Evolutionary conservation across 2,888 invertebrate species (phyloP).

Genomic region (Branchellion lobata): DNA sequence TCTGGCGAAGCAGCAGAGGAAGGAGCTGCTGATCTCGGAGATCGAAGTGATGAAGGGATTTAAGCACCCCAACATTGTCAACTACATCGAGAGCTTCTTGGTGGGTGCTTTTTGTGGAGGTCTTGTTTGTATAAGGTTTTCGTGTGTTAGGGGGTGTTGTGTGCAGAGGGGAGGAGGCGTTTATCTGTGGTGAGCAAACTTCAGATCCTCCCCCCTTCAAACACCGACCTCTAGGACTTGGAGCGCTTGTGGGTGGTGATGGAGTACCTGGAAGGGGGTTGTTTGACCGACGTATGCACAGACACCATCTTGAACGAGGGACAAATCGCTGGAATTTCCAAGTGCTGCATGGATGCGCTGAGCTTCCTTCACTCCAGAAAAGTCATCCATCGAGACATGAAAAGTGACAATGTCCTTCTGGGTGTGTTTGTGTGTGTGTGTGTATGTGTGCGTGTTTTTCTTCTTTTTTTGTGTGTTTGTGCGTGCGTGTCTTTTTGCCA

Average conservation of each 20-base stretch:
- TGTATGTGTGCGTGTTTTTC: slow-evolving; percentile 61
- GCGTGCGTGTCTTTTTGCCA: background rate
- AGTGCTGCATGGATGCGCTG: slow-evolving; percentile 80
- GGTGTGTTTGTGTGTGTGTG: slow-evolving; percentile 64
- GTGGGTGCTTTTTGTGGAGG: no score
- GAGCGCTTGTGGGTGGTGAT: slow-evolving; percentile 81
- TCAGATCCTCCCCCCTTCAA: background rate
- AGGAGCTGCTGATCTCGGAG: slow-evolving; percentile 98
- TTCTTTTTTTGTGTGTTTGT: background rate
- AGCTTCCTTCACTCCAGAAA: slow-evolving; percentile 82
- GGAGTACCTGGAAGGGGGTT: slow-evolving; percentile 98
- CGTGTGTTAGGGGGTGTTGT: background rate
- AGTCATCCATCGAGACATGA: slow-evolving; percentile 62
- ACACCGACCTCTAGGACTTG: background rate
- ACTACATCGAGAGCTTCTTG: slow-evolving; percentile 96
- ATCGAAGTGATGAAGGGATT: slow-evolving; percentile 76
- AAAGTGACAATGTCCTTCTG: slow-evolving; percentile 93
- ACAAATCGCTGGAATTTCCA: slow-evolving; percentile 96
- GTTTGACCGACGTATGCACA: slow-evolving; percentile 97
- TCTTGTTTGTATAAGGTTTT: background rate
- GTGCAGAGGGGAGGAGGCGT: no score
- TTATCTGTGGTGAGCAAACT: background rate
- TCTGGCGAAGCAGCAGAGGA: slow-evolving; percentile 94
- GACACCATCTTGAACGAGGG: slow-evolving; percentile 99
- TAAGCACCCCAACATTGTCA: slow-evolving; percentile 97